phyloP scores from a whole-genome alignment of 2,888 invertebrate species.

The Drosophila demipolita region DNA sequence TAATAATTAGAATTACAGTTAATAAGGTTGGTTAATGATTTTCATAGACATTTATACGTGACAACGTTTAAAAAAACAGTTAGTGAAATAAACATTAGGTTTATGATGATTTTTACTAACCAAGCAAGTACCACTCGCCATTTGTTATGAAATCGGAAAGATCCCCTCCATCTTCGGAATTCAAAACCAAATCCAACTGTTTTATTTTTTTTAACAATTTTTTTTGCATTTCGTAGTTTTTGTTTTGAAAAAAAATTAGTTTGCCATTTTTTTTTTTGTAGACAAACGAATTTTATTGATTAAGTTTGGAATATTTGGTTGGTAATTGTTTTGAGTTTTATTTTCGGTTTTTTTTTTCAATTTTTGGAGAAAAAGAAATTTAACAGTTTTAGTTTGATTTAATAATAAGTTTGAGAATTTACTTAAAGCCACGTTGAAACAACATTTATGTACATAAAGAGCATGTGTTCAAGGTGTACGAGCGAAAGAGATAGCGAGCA shows the following conservation, averaged over 20 bases:
- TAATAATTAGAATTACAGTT: conserved; percentile 10
- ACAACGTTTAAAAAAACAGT: conserved; percentile 64
- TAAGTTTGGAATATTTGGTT: conserved; percentile 46
- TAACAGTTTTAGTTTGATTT: conserved; percentile 68
- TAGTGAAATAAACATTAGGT: conserved; percentile 67
- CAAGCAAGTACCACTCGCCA: conserved; percentile 99
- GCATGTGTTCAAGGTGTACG: conserved; percentile 73
- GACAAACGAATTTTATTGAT: conserved; percentile 53
- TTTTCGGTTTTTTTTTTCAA: conserved; percentile 35
- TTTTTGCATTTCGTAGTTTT: conserved; percentile 36
- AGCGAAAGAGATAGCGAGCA: conserved; percentile 49
- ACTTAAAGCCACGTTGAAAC: conserved; percentile 73
- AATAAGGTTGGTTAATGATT: conserved; percentile 35
- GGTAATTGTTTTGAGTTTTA: conserved; percentile 67
- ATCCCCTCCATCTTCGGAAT: conserved; percentile 97
- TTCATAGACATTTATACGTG: conserved; percentile 65
- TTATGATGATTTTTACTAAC: conserved; percentile 87
- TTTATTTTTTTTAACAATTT: conserved; percentile 59
- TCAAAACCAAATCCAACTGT: conserved; percentile 98
- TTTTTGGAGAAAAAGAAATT: conserved; percentile 72
- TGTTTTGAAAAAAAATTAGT: conserved; percentile 47
- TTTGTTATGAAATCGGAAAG: conserved; percentile 98
- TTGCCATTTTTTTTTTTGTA: conserved; percentile 31
- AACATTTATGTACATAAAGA: conserved; percentile 78
- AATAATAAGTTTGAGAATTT: conserved; percentile 48